A percentile compares a stretch with the other conserved stretches of the same genome.
Evolutionary conservation across 2,888 invertebrate genomes (phyloP).

Genomic region (Oxytorus armatus): DNA sequence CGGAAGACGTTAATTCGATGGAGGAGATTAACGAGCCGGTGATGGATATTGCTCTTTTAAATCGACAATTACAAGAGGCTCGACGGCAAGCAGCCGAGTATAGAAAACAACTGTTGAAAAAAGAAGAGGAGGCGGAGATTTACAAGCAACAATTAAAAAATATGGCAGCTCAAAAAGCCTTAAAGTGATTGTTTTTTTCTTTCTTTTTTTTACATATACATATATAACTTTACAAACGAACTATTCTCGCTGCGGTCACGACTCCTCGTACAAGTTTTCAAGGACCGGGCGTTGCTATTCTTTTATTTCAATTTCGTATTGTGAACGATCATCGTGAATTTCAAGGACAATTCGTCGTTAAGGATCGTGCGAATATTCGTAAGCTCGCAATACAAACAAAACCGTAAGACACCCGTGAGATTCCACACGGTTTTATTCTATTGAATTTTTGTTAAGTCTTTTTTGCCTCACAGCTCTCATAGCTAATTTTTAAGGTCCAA

Average conservation of each 20-base stretch:
- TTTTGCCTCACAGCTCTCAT: conserved; percentile 39
- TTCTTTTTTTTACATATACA: conserved; percentile 33
- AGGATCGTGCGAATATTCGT: conserved; percentile 11
- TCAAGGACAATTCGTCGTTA: conserved; percentile 21
- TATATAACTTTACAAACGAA: conserved; percentile 40
- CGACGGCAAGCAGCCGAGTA: conserved; percentile 82
- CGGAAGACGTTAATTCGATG: conserved; percentile 85
- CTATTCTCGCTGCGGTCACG: conserved; percentile 2
- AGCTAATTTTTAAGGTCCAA: conserved; percentile 16
- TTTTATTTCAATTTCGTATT: conserved; percentile 29
- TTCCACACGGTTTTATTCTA: not conserved
- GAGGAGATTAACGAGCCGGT: conserved; percentile 77
- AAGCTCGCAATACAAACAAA: not conserved
- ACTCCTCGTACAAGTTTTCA: not conserved
- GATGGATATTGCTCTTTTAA: conserved; percentile 81
- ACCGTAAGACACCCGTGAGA: not conserved
- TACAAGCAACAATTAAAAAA: conserved; percentile 83
- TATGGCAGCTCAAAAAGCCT: conserved; percentile 74
- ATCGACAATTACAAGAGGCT: conserved; percentile 82
- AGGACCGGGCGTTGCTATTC: not conserved
- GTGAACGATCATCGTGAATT: not conserved
- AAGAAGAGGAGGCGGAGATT: conserved; percentile 83
- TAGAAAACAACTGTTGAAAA: conserved; percentile 81
- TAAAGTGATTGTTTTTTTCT: conserved; percentile 68
- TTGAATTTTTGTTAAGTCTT: conserved; percentile 25